Percentiles rank a stretch among this genome's conserved stretches.
phyloP scores from a whole-genome alignment of 2,888 invertebrate species.

The Liopterus haemorrhoidalis region DNA sequence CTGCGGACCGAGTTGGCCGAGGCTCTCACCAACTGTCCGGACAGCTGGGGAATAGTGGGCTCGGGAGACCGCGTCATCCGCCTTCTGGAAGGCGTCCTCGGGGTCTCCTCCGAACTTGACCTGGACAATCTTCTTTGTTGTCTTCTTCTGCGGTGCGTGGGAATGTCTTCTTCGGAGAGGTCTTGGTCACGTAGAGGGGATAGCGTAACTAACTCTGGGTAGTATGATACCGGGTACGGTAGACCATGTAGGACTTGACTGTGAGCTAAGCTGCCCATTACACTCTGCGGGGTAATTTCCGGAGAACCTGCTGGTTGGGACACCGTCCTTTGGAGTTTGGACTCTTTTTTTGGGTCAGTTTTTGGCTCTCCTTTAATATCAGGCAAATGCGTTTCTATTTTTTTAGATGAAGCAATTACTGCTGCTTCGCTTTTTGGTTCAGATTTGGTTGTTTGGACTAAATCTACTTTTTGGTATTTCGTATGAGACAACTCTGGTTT shows the following conservation, averaged over 20 bases:
- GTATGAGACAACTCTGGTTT: too few species aligned
- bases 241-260: slow-evolving; percentile 29
- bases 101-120: slow-evolving; percentile 30
- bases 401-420: too few species aligned
- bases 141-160: slow-evolving; percentile 48
- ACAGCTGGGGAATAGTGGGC: slow-evolving; percentile 62
- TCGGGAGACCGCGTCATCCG: slow-evolving; percentile 47
- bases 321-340: too few species aligned
- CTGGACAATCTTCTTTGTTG: slow-evolving; percentile 40
- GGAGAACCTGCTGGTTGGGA: too few species aligned
- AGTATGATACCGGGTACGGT: slow-evolving; percentile 33
- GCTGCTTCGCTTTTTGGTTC: too few species aligned
- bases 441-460: too few species aligned
- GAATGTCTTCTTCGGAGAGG: slow-evolving; percentile 42
- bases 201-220: slow-evolving; percentile 37
- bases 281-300: too few species aligned
- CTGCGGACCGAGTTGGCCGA: slow-evolving; percentile 60
- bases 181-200: slow-evolving; percentile 41
- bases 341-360: too few species aligned
- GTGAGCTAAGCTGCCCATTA: too few species aligned
- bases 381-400: too few species aligned
- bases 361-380: too few species aligned
- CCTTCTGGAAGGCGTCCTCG: slow-evolving; percentile 25
- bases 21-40: slow-evolving; percentile 63
- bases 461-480: too few species aligned